These are phyloP conservation scores for Scaptomyza hsui DNA, from an alignment of 1,140 invertebrate genomes.

Conservation along the genomic window DNA sequence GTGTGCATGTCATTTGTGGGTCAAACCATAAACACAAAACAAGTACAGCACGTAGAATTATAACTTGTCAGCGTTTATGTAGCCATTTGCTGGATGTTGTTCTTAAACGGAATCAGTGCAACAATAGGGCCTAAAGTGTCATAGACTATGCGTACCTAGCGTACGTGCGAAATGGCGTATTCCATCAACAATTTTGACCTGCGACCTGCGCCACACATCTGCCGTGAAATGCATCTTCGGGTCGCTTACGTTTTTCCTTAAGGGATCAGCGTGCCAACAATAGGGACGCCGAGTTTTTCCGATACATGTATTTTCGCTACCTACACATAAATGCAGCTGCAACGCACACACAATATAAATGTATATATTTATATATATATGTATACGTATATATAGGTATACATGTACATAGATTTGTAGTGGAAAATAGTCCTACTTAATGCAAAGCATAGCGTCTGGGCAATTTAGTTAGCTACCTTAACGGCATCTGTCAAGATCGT, in stretches of 20 bases:
- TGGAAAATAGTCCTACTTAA: constrained; percentile 66
- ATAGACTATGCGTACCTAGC: constrained; percentile 25
- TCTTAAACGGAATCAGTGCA: constrained; percentile 13
- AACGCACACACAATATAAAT: constrained; percentile 1
- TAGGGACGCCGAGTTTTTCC: constrained; percentile 44
- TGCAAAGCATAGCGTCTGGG: constrained; percentile 42
- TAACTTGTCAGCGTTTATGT: no score
- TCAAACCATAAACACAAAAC: constrained; percentile 1
- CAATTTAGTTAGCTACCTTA: constrained; percentile 61
- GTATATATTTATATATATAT: no score
- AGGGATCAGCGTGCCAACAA: constrained; percentile 56
- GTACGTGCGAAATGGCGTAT: constrained; percentile 23
- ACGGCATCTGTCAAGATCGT: constrained; percentile 59
- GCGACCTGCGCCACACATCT: constrained; percentile 62
- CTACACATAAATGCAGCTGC: constrained; percentile 52
- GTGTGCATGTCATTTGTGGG: constrained; percentile 36
- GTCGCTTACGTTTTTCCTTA: constrained; percentile 47
- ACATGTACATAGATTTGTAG: not conserved
- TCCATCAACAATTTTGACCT: constrained; percentile 61
- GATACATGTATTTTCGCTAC: constrained; percentile 23
- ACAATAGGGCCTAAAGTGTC: constrained; percentile 6
- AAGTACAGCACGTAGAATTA: constrained; percentile 30
- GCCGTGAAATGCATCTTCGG: constrained; percentile 52
- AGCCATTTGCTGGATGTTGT: constrained; percentile 27
- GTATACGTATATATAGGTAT: no score